A percentile compares a stretch with the other conserved stretches of the same genome.
phyloP scores from a whole-genome alignment of 2,888 invertebrate species.

The Aplocera efformata region DNA sequence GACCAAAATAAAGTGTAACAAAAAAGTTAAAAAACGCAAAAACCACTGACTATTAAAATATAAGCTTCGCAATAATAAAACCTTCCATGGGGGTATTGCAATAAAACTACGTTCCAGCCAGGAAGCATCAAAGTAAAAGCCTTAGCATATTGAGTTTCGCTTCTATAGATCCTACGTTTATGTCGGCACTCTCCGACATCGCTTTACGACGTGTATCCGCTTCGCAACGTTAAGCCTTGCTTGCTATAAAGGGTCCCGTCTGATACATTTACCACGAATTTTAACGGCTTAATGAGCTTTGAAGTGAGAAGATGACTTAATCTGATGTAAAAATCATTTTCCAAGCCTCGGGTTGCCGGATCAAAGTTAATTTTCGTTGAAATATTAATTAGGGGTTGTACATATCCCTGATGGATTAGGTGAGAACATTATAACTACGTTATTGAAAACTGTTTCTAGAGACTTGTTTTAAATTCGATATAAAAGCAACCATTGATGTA shows the following conservation, averaged over 20 bases:
- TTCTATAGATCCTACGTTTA: no score
- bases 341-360: conserved; percentile 6
- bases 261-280: conserved; percentile 42
- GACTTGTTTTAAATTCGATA: no score
- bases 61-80: no score
- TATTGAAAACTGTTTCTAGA: not conserved
- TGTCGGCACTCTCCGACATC: conserved; percentile 33
- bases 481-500: no score
- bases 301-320: conserved; percentile 27
- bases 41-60: no score
- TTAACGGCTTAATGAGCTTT: conserved; percentile 36
- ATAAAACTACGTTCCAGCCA: no score
- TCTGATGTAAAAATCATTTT: conserved; percentile 28
- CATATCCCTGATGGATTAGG: not conserved
- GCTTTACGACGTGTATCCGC: conserved; percentile 55
- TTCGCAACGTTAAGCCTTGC: conserved; percentile 43
- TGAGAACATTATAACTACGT: not conserved
- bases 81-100: no score
- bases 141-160: no score
- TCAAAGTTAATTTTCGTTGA: not conserved
- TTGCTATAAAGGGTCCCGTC: conserved; percentile 37
- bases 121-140: no score
- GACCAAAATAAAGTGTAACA: no score
- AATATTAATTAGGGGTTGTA: not conserved
- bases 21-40: no score